Base-by-base conservation (phyloP, 2,797 vertebrate species). In the Chaetophractus vellerosus region DNA sequence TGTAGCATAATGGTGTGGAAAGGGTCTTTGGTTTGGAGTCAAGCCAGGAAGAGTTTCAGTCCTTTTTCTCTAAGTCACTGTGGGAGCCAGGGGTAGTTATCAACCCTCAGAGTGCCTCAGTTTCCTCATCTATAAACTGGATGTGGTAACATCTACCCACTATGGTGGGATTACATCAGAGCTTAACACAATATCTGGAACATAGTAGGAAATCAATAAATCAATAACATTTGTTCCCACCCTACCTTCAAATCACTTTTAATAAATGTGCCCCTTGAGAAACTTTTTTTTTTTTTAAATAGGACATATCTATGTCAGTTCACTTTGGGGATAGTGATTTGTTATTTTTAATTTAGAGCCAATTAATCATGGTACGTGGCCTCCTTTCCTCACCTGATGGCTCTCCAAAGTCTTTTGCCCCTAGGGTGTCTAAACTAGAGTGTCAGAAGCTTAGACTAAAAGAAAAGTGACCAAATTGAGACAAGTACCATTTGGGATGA, bases 291-390 rank as follows among this genome's bases (percentile, higher is more conserved):
- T 71, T 33, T 33, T 50, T 6, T 38, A 93, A 74, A 50, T 36
- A 94, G 28, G 57, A 81, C 23, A 64, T 78, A 38, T 24, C 64
- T 87, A 57, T 33, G 11, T 68, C 72, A 81, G n/a, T 59, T 93
- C 78, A 82, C 28, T 76, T 94, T 52, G 63, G 68, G 9, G 69
- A 72, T 11, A 80, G 21, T 80, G 48, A 55, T 71, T 63, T 95
- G 33, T 38, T 91, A 28, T 66, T 87, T 96, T 93, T 84, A 50
- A 78, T 71, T 95, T 85, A 66, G 76, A 88, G 14, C 36, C 80
- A 76, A 38, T 87, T 87, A 63, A 63, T 72, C 24, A 68, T 14
- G 59, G 31, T 45, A 24, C 28, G 6, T 80, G 68, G 31, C 4
- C 55, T 55, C 59, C 8, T 55, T 63, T 61, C 16, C 80, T 69